Conservation (phyloP, 2,113 vertebrate genomes). For the Eulemur rufifrons region DNA sequence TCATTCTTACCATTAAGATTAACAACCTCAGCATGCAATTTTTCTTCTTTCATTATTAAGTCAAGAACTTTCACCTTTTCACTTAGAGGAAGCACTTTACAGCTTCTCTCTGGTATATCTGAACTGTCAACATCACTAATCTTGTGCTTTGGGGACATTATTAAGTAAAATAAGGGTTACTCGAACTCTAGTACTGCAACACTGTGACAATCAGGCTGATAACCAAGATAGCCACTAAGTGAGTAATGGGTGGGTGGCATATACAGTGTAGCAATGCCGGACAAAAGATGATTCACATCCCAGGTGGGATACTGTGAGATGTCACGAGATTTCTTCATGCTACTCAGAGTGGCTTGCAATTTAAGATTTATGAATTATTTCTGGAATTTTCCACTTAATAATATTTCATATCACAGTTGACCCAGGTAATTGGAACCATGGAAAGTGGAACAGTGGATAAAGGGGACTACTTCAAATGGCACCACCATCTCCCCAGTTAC, state of each 20-base stretch:
- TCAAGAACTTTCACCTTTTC: neutral
- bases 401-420: neutral
- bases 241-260: neutral
- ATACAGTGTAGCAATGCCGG: neutral
- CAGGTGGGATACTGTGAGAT: neutral
- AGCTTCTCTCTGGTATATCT: neutral
- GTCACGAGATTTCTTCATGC: neutral
- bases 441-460: neutral
- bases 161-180: neutral
- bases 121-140: neutral
- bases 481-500: neutral
- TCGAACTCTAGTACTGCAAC: neutral
- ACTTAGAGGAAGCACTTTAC: neutral
- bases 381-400: neutral
- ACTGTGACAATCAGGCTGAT: neutral
- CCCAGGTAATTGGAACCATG: neutral
- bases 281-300: neutral
- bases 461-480: neutral
- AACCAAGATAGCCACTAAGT: neutral
- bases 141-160: neutral
- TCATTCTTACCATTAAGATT: neutral
- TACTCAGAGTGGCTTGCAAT: neutral
- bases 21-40: neutral
- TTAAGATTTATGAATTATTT: neutral
- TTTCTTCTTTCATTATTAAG: neutral